A percentile compares a stretch with the other conserved stretches of the same genome.
Evolutionary conservation across 2,888 invertebrate genomes (phyloP).

Genomic region (Orthonevra nobilis): DNA sequence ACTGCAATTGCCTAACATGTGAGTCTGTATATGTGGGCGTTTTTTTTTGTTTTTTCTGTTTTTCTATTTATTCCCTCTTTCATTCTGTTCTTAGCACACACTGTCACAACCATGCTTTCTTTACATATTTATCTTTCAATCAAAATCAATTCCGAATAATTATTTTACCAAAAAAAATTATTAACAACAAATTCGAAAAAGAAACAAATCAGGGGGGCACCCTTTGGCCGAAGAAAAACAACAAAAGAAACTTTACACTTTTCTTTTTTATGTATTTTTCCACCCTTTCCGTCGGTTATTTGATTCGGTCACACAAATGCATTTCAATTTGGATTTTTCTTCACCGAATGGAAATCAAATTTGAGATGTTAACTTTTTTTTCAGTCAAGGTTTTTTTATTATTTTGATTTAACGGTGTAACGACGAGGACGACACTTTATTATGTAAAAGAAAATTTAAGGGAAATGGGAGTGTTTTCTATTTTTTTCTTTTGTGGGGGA

Average conservation of each 20-base stretch:
- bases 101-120: constrained; percentile 23
- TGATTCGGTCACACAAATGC: constrained; percentile 39
- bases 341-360: not conserved
- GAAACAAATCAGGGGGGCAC: not conserved
- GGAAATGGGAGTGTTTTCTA: constrained; percentile 55
- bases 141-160: constrained; percentile 27
- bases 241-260: constrained; percentile 22
- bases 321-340: constrained; percentile 20
- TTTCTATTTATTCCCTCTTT: no score
- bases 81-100: no score
- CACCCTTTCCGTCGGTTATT: not conserved
- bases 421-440: constrained; percentile 26
- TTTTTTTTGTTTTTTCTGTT: constrained; percentile 53
- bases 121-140: constrained; percentile 10
- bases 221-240: not conserved
- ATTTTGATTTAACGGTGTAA: not conserved
- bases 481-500: constrained; percentile 11
- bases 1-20: constrained; percentile 58
- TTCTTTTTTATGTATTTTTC: constrained; percentile 7
- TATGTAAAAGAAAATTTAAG: constrained; percentile 51
- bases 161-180: constrained; percentile 7
- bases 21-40: constrained; percentile 49
- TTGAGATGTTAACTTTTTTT: constrained; percentile 11
- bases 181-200: not conserved
- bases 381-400: not conserved